phyloP scores from a whole-genome alignment of 2,888 invertebrate species.

The Galeruca laticollis region DNA sequence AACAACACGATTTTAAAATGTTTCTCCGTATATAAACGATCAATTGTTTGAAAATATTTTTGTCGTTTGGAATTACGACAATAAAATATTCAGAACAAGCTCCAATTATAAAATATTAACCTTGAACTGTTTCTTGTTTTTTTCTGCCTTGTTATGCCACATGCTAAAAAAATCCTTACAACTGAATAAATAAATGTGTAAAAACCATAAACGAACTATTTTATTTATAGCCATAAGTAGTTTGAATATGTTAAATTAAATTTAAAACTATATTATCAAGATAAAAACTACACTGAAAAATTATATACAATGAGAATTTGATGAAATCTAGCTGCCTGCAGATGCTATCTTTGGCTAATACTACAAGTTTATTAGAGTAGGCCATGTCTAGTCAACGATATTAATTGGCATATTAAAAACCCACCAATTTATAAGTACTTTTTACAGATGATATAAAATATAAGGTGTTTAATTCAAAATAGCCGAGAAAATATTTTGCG shows the following conservation, averaged over 20 bases:
- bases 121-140: conserved; percentile 2
- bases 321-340: too few species aligned
- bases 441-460: too few species aligned
- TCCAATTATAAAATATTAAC: not conserved
- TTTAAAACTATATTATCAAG: not conserved
- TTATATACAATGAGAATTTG: too few species aligned
- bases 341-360: too few species aligned
- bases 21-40: not conserved
- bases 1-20: not conserved
- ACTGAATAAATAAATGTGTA: not conserved
- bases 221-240: not conserved
- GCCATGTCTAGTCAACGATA: too few species aligned
- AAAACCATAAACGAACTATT: not conserved
- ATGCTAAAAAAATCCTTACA: not conserved
- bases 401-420: too few species aligned
- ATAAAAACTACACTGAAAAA: too few species aligned
- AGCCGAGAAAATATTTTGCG: too few species aligned
- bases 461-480: too few species aligned
- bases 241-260: not conserved
- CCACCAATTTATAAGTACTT: too few species aligned
- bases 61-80: not conserved
- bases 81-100: not conserved
- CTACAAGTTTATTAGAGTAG: too few species aligned
- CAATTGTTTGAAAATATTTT: not conserved
- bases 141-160: conserved; percentile 1